Conservation (phyloP, 2,113 vertebrate genomes). For the Triplophysa dalaica region DNA sequence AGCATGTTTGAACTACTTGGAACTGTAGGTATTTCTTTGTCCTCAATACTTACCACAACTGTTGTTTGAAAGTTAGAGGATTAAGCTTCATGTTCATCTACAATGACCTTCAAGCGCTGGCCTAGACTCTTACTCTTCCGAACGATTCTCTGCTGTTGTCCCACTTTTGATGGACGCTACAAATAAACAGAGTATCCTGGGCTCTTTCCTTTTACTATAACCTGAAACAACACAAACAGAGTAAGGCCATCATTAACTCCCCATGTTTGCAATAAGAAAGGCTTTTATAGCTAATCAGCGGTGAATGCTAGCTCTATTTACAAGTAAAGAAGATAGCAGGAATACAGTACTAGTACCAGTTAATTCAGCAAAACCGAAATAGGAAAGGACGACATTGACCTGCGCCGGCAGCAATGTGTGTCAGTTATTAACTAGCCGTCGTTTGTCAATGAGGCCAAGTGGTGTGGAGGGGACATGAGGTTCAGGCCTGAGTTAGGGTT, state of each 20-base stretch:
- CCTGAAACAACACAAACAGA: slow-evolving; percentile 69
- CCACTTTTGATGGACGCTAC: slow-evolving; percentile 66
- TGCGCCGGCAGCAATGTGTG: slow-evolving; percentile 98
- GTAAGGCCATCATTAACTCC: slow-evolving; percentile 75
- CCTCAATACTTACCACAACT: neutral
- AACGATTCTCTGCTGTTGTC: slow-evolving; percentile 51
- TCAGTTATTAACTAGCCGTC: slow-evolving; percentile 99
- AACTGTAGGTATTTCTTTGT: no score
- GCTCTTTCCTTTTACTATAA: slow-evolving; percentile 73
- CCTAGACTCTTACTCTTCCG: slow-evolving; percentile 8
- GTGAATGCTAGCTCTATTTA: slow-evolving; percentile 85
- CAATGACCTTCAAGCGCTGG: slow-evolving; percentile 48
- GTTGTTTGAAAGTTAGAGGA: neutral
- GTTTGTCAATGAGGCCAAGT: slow-evolving; percentile 96
- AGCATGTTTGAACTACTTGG: neutral
- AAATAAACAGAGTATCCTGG: slow-evolving; percentile 66
- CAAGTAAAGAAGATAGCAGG: slow-evolving; percentile 77
- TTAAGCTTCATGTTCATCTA: neutral
- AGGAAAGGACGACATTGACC: slow-evolving; percentile 97
- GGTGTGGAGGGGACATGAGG: slow-evolving; percentile 82
- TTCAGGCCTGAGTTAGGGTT: slow-evolving; percentile 98
- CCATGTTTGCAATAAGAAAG: slow-evolving; percentile 84
- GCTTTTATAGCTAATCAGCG: slow-evolving; percentile 95
- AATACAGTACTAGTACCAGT: slow-evolving; percentile 85
- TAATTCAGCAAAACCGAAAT: slow-evolving; percentile 91